Conservation (phyloP, 2,888 invertebrate genomes). For the Amphipoea oculea region DNA sequence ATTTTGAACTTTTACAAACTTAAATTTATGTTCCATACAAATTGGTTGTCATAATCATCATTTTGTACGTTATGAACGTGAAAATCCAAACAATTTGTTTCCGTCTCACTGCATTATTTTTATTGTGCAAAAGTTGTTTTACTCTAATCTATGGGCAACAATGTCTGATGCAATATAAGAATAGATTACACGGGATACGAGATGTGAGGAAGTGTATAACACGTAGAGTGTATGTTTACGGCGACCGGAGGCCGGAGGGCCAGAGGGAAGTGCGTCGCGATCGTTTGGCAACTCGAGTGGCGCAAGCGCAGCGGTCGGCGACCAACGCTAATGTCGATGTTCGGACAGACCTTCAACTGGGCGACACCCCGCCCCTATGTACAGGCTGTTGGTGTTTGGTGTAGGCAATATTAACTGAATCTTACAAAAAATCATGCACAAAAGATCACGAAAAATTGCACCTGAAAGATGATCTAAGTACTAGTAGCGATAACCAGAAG, state of each 20-base stretch:
- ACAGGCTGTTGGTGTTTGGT: constrained; percentile 72
- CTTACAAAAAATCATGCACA: not conserved
- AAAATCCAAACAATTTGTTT: not conserved
- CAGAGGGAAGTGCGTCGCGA: constrained; percentile 66
- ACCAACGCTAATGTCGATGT: constrained; percentile 66
- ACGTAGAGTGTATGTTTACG: constrained; percentile 47
- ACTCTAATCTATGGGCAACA: constrained; percentile 11
- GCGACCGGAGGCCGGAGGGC: constrained; percentile 26
- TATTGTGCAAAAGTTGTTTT: constrained; percentile 10
- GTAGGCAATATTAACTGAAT: not conserved
- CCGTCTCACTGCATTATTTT: not conserved
- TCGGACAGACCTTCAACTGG: constrained; percentile 63
- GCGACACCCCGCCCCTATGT: constrained; percentile 73
- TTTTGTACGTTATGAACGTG: not conserved
- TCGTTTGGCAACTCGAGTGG: constrained; percentile 84
- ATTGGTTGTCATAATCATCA: not conserved
- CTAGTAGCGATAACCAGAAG: not conserved
- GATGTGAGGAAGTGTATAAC: constrained; percentile 56
- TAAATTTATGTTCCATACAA: not conserved
- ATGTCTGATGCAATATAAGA: constrained; percentile 23
- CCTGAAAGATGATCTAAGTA: not conserved
- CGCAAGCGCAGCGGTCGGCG: constrained; percentile 80
- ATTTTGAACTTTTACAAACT: not conserved
- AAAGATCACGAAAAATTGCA: not conserved
- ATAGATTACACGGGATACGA: constrained; percentile 51